Conservation (phyloP, 2,113 vertebrate species). For the Burhinus oedicnemus region DNA sequence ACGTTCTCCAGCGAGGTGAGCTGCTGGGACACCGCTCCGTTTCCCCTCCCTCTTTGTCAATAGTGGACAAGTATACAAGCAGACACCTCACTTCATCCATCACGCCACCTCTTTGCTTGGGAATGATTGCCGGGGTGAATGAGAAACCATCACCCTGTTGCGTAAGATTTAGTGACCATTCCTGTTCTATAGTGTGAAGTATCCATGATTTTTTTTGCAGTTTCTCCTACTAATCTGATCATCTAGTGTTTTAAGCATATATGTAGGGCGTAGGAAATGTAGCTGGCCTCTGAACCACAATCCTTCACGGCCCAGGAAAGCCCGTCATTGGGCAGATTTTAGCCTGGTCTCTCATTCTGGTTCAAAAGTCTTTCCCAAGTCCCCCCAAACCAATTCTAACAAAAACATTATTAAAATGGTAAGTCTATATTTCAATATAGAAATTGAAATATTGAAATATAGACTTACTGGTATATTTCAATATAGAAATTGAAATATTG, state of each 20-base stretch:
- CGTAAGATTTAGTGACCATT: not conserved
- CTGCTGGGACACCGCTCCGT: not conserved
- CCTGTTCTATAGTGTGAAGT: not conserved
- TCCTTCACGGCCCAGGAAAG: not conserved
- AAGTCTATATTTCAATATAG: not conserved
- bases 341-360: not conserved
- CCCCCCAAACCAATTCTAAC: not conserved
- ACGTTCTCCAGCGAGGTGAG: not conserved
- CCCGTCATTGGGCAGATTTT: not conserved
- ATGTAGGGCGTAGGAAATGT: not conserved
- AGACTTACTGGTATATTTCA: too few relatives aligned
- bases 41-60: not conserved
- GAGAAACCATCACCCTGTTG: not conserved
- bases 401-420: not conserved
- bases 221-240: not conserved
- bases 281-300: not conserved
- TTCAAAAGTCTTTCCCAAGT: not conserved
- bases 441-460: too few relatives aligned
- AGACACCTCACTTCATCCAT: not conserved
- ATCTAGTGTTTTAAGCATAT: not conserved
- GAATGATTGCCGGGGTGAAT: not conserved
- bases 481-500: too few relatives aligned
- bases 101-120: not conserved
- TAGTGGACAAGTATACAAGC: not conserved
- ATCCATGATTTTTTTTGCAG: not conserved